phyloP scores from a whole-genome alignment of 2,888 invertebrate species.

The Salticus scenicus region DNA sequence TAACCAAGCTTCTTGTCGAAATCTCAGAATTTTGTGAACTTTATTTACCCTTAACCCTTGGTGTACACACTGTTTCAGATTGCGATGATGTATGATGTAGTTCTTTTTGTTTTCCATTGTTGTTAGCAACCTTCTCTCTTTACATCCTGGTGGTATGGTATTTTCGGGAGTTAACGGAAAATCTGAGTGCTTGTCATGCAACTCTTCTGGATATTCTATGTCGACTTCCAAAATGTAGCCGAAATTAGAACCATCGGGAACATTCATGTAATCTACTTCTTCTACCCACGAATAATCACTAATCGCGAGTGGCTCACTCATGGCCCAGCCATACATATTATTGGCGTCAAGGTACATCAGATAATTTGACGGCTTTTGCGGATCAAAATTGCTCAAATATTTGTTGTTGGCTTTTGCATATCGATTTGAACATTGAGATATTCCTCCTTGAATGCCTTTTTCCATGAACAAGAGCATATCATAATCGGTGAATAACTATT shows the following conservation, averaged over 20 bases:
- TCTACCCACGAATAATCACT: not conserved
- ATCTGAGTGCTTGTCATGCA: not conserved
- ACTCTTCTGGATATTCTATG: not conserved
- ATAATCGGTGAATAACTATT: constrained; percentile 72
- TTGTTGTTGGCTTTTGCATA: constrained; percentile 50
- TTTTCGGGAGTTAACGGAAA: constrained; percentile 26
- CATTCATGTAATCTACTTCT: not conserved
- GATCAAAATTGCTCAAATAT: not conserved
- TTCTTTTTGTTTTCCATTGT: constrained; percentile 12
- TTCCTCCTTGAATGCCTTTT: constrained; percentile 63
- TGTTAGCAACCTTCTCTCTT: not conserved
- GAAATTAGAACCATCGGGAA: not conserved
- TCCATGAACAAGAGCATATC: constrained; percentile 73
- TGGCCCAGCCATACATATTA: constrained; percentile 71
- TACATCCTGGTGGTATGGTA: not conserved
- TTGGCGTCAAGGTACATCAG: constrained; percentile 67
- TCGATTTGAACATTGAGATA: constrained; percentile 45
- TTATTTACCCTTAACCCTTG: constrained; percentile 71
- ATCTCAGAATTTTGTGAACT: constrained; percentile 71
- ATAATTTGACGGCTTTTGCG: not conserved
- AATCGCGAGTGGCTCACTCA: constrained; percentile 65
- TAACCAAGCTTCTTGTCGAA: constrained; percentile 38
- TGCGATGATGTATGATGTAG: constrained; percentile 72
- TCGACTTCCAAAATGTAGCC: not conserved
- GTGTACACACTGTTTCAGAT: constrained; percentile 47